phyloP scores from a whole-genome alignment of 2,888 invertebrate species.

The Metallyticus violacea region DNA sequence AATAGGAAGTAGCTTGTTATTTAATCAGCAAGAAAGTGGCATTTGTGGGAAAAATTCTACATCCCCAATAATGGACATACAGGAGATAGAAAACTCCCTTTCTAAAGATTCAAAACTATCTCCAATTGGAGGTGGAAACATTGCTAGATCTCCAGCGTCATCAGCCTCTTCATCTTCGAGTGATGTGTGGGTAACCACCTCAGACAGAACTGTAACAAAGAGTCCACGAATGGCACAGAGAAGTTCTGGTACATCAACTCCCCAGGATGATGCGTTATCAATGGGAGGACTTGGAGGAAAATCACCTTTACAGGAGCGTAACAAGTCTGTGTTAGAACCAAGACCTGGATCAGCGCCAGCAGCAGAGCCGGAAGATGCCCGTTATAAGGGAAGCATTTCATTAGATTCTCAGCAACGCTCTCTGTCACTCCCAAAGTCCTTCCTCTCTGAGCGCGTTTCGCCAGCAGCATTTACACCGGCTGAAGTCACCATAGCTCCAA shows the following conservation, averaged over 20 bases:
- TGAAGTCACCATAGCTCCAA: slow-evolving; percentile 25
- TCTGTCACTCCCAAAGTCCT: slow-evolving; percentile 55
- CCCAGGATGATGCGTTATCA: slow-evolving; percentile 46
- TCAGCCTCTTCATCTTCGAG: slow-evolving; percentile 52
- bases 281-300: slow-evolving; percentile 24
- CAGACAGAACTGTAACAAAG: slow-evolving; percentile 51
- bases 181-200: slow-evolving; percentile 54
- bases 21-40: neutral
- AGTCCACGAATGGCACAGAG: slow-evolving; percentile 48
- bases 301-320: slow-evolving; percentile 40
- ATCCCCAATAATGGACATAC: slow-evolving; percentile 17
- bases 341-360: slow-evolving; percentile 20
- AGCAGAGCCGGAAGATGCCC: slow-evolving; percentile 7
- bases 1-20: neutral
- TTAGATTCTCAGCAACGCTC: slow-evolving; percentile 50
- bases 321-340: slow-evolving; percentile 43
- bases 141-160: slow-evolving; percentile 25
- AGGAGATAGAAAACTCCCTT: slow-evolving; percentile 38
- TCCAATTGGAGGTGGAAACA: slow-evolving; percentile 37
- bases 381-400: neutral
- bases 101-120: slow-evolving; percentile 40
- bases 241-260: slow-evolving; percentile 53
- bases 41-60: neutral
- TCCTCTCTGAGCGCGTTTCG: slow-evolving; percentile 45
- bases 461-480: neutral